Base-by-base conservation (phyloP, 2,113 vertebrate genomes). In the Neotoma lepida region DNA sequence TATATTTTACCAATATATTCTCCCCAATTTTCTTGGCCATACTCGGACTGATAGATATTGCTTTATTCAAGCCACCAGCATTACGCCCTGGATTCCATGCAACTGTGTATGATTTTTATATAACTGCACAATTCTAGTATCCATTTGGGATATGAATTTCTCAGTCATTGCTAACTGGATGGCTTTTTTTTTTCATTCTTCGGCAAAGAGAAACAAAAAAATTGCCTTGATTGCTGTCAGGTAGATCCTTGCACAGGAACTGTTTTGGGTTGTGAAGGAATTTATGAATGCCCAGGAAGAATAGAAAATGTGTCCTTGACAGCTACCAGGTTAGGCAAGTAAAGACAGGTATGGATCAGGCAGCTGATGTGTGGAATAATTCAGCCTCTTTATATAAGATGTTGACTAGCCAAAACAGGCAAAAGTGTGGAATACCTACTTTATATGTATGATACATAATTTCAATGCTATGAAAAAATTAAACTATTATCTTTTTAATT, bases 321-420 rank as follows among this genome's bases (percentile, higher is more conserved):
- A 89, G 12, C 41, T 87, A 90, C 39, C 35, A 92, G 77, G 70
- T 77, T 90, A 90, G 68, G 61, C 80, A 87, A 92, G 20, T 56
- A 85, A 74, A 15, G 22, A 15, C 39, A 85, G 28, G n/a, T 90
- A 12, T 88, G 81, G 30, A 68, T 86, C 41, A 51, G 15, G 20
- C 6, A 68, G 41, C 28, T 89, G 64, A 94, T 94, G 54, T 89
- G 28, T 96, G 44, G 18, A 77, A 89, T 86, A 95, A 81, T 80
- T 95, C 49, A 86, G 35, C 13, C 44, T 81, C 26, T 33, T 95
- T 89, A 63, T 39, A 81, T 76, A 90, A 90, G 7, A 85, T 91
- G 26, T 71, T 70, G 51, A 90, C 58, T 88, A 90, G 51, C 41
- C 28, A 73, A 93, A 56, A 90, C 76, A 88, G 46, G 49, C 30